A percentile compares a stretch with the other conserved stretches of the same genome.
These are phyloP conservation scores for Turnix velox DNA, from an alignment of 2,113 vertebrate genomes.

Conservation along the genomic window DNA sequence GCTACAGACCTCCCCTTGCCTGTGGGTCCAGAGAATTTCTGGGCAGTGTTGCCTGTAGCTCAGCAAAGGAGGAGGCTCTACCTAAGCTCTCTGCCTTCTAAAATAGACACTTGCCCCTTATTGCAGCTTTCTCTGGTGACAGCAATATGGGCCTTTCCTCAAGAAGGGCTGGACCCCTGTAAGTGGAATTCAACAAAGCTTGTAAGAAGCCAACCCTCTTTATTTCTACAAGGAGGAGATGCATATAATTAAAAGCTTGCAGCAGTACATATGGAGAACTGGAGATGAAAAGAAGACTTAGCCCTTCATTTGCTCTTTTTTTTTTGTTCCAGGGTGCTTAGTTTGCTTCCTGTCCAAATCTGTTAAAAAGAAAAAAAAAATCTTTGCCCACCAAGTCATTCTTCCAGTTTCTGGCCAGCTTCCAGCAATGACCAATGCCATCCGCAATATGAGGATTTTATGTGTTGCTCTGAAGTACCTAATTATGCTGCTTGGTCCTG, in stretches of 20 bases:
- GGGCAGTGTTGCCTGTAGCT: background rate
- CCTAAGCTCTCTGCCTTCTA: background rate
- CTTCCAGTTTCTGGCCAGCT: background rate
- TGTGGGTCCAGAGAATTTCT: background rate
- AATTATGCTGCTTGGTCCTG: constrained; percentile 38
- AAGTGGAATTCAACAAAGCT: background rate
- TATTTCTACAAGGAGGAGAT: background rate
- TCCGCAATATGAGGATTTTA: constrained; percentile 30
- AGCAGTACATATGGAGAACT: background rate
- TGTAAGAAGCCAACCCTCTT: background rate
- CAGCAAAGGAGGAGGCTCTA: fast-evolving
- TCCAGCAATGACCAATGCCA: constrained; percentile 34
- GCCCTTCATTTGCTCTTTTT: background rate
- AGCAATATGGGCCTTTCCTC: background rate
- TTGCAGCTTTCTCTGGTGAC: background rate
- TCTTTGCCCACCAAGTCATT: constrained; percentile 5
- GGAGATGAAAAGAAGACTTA: background rate
- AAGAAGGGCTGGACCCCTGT: background rate
- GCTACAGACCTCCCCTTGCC: background rate
- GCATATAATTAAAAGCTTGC: background rate
- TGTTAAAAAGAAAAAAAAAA: background rate
- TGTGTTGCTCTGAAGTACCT: constrained; percentile 44
- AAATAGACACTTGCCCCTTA: background rate
- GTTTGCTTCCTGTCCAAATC: background rate
- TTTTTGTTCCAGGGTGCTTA: background rate